Conservation (phyloP, 1,140 invertebrate species). For the Akabosia matsudoensis region DNA sequence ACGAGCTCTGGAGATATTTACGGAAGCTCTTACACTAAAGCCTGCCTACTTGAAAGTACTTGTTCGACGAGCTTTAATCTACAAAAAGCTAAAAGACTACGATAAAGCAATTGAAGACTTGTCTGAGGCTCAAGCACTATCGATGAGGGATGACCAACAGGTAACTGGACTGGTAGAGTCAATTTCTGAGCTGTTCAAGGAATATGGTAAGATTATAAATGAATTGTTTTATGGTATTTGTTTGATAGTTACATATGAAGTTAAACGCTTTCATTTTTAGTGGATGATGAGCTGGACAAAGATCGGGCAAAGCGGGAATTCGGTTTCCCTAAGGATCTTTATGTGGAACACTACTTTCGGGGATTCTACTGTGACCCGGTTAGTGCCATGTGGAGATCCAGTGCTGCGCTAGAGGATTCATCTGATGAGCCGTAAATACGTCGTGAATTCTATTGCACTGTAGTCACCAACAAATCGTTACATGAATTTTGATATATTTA, state of each 20-base stretch:
- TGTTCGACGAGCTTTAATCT: not conserved
- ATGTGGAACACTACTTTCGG: not conserved
- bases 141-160: not conserved
- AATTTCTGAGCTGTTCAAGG: not conserved
- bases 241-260: too few species aligned
- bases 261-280: too few species aligned
- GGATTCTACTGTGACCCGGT: not conserved
- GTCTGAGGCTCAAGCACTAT: conserved; percentile 1
- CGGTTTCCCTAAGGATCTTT: not conserved
- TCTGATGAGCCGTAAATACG: too few species aligned
- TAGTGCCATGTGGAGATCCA: not conserved
- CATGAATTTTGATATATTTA: not conserved
- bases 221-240: too few species aligned
- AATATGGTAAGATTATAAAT: not conserved
- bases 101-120: conserved; percentile 15
- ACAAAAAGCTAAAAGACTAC: not conserved
- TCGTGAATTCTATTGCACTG: too few species aligned
- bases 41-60: conserved; percentile 28
- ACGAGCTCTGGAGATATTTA: conserved; percentile 8
- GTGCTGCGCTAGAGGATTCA: too few species aligned
- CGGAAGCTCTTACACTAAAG: not conserved
- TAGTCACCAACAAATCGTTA: too few species aligned
- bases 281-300: too few species aligned
- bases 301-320: too few species aligned
- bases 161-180: not conserved